These are phyloP conservation scores for Pangasius mekongensis DNA, from an alignment of 2,797 vertebrate species.

Conservation along the genomic window DNA sequence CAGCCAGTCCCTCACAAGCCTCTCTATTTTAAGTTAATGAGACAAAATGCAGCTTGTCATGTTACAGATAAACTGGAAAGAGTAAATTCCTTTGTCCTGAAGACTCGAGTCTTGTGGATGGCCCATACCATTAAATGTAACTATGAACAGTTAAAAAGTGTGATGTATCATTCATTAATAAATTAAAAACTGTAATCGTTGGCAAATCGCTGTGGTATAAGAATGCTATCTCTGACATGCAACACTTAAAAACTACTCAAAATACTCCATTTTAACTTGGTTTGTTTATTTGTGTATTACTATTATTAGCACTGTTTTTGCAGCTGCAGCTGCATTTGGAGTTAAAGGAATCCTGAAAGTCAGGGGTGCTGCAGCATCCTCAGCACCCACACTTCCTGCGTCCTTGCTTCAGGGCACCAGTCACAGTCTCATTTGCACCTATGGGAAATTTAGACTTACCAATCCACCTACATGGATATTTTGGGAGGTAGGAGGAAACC, in stretches of 20 bases:
- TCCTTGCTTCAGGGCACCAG: not conserved
- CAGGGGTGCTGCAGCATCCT: not conserved
- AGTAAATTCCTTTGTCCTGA: not conserved
- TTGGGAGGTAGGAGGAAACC: not conserved
- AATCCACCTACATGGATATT: not conserved
- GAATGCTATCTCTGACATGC: not conserved
- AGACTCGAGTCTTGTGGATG: not conserved
- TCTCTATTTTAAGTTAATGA: not conserved
- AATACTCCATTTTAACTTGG: not conserved
- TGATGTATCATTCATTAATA: not conserved
- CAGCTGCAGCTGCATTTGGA: not conserved
- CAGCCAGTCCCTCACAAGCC: not conserved
- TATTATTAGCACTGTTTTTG: not conserved
- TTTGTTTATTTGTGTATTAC: not conserved
- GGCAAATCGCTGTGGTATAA: not conserved
- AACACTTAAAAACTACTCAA: not conserved
- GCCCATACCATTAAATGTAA: not conserved
- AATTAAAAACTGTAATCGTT: not conserved
- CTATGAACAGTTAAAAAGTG: not conserved
- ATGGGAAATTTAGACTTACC: not conserved
- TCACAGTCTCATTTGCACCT: not conserved
- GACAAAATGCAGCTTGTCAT: not conserved
- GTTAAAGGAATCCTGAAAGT: not conserved
- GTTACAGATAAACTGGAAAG: not conserved
- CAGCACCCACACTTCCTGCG: not conserved